Conservation (phyloP, 2,113 vertebrate genomes). For the Mormyrus iriodes region DNA sequence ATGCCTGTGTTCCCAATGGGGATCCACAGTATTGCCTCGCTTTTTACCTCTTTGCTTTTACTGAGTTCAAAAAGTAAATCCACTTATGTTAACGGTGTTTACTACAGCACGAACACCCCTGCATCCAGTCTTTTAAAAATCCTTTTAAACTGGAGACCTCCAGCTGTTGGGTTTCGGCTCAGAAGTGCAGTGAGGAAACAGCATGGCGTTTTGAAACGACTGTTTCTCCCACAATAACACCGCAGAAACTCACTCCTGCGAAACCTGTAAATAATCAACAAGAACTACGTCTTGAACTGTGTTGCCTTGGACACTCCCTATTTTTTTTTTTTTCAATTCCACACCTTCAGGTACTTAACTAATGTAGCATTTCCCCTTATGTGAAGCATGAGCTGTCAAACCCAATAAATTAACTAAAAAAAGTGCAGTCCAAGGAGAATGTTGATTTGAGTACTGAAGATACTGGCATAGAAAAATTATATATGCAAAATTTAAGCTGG, state of each 20-base stretch:
- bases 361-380: neutral
- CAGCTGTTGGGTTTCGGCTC: neutral
- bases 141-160: neutral
- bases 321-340: neutral
- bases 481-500: neutral
- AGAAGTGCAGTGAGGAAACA: neutral
- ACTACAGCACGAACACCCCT: neutral
- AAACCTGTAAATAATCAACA: conserved; percentile 17
- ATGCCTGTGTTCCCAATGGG: neutral
- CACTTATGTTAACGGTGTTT: neutral
- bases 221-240: neutral
- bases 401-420: neutral
- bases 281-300: neutral
- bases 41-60: neutral
- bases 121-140: neutral
- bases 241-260: neutral
- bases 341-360: neutral
- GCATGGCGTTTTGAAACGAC: neutral
- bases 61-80: neutral
- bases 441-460: neutral
- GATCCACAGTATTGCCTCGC: neutral
- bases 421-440: neutral
- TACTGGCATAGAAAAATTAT: neutral
- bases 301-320: neutral
- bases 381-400: neutral